These are phyloP conservation scores for Hecatera dysodea DNA, from an alignment of 2,888 invertebrate genomes.

Conservation along the genomic window DNA sequence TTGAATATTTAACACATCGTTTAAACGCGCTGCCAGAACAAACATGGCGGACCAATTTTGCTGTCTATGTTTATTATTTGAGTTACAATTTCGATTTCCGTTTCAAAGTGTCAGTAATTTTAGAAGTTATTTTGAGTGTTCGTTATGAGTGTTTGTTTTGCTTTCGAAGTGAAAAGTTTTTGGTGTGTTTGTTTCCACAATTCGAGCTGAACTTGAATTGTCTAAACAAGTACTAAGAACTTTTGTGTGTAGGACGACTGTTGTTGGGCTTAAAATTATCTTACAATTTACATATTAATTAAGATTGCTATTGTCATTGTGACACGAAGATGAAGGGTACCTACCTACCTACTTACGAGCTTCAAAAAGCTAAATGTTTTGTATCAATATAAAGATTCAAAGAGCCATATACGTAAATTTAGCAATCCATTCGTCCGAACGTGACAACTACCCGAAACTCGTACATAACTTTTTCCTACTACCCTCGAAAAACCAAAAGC, in stretches of 20 bases:
- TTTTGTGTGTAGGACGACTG: conserved; percentile 8
- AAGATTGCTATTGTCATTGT: background rate
- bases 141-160: conserved; percentile 42
- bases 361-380: background rate
- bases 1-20: conserved; percentile 60
- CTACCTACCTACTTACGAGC: too few species aligned
- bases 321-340: background rate
- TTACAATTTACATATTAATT: conserved; percentile 11
- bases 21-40: conserved; percentile 46
- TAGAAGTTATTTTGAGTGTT: conserved; percentile 48
- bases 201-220: conserved; percentile 35
- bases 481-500: conserved; percentile 24
- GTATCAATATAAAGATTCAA: conserved; percentile 5
- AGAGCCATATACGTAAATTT: background rate
- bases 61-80: conserved; percentile 49
- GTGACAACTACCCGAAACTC: conserved; percentile 23
- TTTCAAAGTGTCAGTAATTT: conserved; percentile 51
- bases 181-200: conserved; percentile 34
- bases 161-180: conserved; percentile 36
- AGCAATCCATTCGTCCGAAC: background rate
- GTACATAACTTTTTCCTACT: conserved; percentile 26
- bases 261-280: conserved; percentile 8
- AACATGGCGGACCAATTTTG: conserved; percentile 44
- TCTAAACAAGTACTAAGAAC: conserved; percentile 17
- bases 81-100: conserved; percentile 56